Evolutionary conservation across 2,888 invertebrate species (phyloP), one percentile per base, ranked within the genome.

Genomic region (Leistus spinibarbis): DNA sequence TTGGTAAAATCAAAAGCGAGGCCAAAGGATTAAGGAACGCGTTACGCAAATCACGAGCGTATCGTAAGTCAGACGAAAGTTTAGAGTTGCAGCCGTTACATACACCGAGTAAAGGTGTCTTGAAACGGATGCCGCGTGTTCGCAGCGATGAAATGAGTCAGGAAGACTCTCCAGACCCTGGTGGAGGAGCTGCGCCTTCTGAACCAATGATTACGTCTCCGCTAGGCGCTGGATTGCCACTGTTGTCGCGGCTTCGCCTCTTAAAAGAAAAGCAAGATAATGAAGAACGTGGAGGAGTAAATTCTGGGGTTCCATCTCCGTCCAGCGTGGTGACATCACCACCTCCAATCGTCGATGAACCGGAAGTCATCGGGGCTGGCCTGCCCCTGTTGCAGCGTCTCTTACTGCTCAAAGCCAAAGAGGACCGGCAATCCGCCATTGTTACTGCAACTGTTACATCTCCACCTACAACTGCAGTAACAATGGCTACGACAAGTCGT

Each of bases 191-290:
- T 23, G 82, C 80, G 83, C 86, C 78, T 10, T 78, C 81, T 17
- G 78, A 80, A 0, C 79, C 83, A 77, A 87, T 85, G 17, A 88
- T 89, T 62, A 88, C 89, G 72, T 93, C 93, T 68, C 93, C 94
- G 0, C 89, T 95, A 77, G 95, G 95, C 56, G 95, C 95, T 3
- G 96, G 96, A 0, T 86, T 95, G 70, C 96, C 95, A 0, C 85
- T 96, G 23, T 85, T 96, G 7, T 91, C 94, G 57, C 87, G 95
- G 75, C 86, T 96, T 68, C 82, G 94, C 81, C 86, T 95, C 60
- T 88, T 96, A 0, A 95, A 95, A 84, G 95, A 96, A 83, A 95
- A 95, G 84, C 95, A 95, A 86, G 89, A 89, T 80, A 87, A 88
- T 81, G 90, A 90, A 83, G 89, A 89, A 81, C 85, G 86, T 40